A percentile compares a stretch with the other conserved stretches of the same genome.
Conservation (phyloP, 2,888 invertebrate genomes). For the Griposia aprilina region DNA sequence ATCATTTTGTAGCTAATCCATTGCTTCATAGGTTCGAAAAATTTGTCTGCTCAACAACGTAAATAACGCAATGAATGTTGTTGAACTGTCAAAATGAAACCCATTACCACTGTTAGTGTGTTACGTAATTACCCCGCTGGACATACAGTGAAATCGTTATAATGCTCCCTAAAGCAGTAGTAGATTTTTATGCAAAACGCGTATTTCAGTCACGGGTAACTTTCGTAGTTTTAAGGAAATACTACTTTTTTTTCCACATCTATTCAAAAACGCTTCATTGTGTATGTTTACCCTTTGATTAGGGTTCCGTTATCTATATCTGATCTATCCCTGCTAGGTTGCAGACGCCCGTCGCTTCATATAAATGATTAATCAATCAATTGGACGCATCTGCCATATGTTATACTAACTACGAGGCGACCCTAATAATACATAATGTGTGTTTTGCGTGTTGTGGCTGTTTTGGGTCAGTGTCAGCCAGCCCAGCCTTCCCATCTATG, state of each 20-base stretch:
- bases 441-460: no score
- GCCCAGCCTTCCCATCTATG: no score
- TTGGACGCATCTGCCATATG: neutral
- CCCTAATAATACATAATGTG: neutral
- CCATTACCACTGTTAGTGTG: no score
- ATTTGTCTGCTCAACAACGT: no score
- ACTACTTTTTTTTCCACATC: no score
- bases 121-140: no score
- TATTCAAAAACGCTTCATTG: neutral
- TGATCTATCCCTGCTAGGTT: neutral
- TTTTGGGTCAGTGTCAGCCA: no score
- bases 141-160: neutral
- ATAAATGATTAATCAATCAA: constrained; percentile 1
- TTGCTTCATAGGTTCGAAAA: no score
- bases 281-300: neutral
- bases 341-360: neutral
- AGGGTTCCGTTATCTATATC: neutral
- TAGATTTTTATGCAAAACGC: neutral
- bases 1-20: no score
- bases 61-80: no score
- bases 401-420: no score
- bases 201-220: neutral
- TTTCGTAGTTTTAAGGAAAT: neutral
- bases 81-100: no score
- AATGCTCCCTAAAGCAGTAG: neutral